Base-by-base conservation (phyloP, 2,888 invertebrate genomes). In the Drosophila setosimentum region DNA sequence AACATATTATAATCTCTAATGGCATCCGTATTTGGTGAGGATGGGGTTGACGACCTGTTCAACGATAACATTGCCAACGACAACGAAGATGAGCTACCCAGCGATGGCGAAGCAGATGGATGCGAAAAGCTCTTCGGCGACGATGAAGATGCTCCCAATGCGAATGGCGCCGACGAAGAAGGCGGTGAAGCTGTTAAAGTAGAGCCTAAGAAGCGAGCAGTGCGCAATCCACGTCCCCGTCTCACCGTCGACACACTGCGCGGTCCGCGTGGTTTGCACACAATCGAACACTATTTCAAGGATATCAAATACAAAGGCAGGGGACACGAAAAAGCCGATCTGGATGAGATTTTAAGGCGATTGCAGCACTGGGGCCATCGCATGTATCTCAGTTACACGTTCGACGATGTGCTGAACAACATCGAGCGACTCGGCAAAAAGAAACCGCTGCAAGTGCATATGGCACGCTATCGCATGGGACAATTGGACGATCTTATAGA, bases 311-410 rank as follows among this genome's bases (percentile, higher is more conserved):
- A 97, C 85, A 95, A 95, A 92, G 95, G 95, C 0, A 96, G 96
- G 93, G 97, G 97, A 0, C 94, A 96, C 91, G 99, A 99, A 93
- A 95, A 95, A 79, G 94, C 96, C 59, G 98, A 99, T 93, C 93
- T 99, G 45, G 95, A 97, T 83, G 93, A 95, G 72, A 94, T 99
- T 0, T 94, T 99, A 94, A 96, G 96, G 63, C 96, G 95, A 67
- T 92, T 99, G 63, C 97, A 99, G 87, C 98, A 99, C 91, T 99
- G 99, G 99, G 96, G 96, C 0, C 98, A 99, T 93, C 94, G 98
- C 58, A 93, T 99, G 78, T 98, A 96, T 93, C 99, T 99, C 0
- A 97, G 96, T 91, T 96, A 96, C 91, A 95, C 96, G 18, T 99
- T 99, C 93, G 97, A 97, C 90, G 98, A 98, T 92, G 96, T 97